Evolutionary conservation across 2,888 invertebrate genomes (phyloP), one percentile per base, ranked within the genome.

Genomic region (Eupeodes luniger): DNA sequence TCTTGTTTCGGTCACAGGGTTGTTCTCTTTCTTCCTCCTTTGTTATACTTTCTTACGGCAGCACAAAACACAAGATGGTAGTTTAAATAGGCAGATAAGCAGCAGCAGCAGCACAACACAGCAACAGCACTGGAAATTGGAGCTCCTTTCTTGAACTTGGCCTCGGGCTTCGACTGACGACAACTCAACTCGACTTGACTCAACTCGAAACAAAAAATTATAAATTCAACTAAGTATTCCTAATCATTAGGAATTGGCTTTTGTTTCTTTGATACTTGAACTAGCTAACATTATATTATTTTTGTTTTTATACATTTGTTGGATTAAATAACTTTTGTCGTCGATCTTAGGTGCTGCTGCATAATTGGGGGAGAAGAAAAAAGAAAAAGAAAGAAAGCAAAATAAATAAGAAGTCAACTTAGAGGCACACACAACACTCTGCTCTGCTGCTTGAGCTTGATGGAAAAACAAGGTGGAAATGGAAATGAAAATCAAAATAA

Each of bases 201-300:
- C 84, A 75, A 88, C 78, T 81, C 81, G 81, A 84, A 88, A 81
- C 81, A 85, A 88, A 84, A 81, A 88, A 84, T 74, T 78, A 78
- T 72, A 81, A 88, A 85, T 88, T 81, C 81, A 85, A 88, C 88
- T 88, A 88, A 88, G 85, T 81, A 75, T 81, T 88, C 88, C 88
- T 88, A 85, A 78, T 81, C 88, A 88, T 88, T 88, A 88, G 88
- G 88, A 88, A 88, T 88, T 88, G 78, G 85, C 88, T 66, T 62
- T 81, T 62, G 81, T 75, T 78, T 88, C 81, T 81, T 85, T 74
- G 78, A 85, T 78, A 88, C 74, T 88, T 81, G 85, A 88, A 81
- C 88, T 88, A 88, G 85, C 88, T 88, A 88, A 88, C 88, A 88
- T 27, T 27, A 27, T 88, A 81, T 61, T 70, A 70, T 55, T 85